These are phyloP conservation scores for Seira musarum DNA, from an alignment of 2,888 invertebrate genomes.

Conservation along the genomic window DNA sequence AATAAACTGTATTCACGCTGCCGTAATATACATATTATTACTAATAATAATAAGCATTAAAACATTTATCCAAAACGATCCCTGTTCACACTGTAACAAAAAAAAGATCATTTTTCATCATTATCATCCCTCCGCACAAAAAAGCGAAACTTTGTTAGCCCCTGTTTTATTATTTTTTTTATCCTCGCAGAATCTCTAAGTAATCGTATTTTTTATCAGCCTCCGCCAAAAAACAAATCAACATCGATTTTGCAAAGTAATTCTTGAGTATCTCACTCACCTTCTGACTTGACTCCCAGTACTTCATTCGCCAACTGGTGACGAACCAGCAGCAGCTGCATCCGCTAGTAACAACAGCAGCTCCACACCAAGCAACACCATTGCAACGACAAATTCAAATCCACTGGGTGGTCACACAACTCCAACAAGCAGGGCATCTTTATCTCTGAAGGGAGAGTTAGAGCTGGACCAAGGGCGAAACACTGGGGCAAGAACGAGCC, in stretches of 20 bases:
- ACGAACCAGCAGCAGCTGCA: slow-evolving; percentile 19
- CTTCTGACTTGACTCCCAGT: background rate
- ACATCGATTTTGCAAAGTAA: too few relatives aligned
- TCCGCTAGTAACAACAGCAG: slow-evolving; percentile 21
- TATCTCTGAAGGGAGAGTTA: slow-evolving; percentile 40
- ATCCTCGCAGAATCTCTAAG: too few relatives aligned
- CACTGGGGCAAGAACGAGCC: slow-evolving; percentile 43
- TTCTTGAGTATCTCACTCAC: too few relatives aligned
- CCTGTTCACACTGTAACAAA: too few relatives aligned
- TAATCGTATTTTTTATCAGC: too few relatives aligned
- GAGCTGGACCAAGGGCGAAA: slow-evolving; percentile 41
- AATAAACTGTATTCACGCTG: background rate
- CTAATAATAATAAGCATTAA: background rate
- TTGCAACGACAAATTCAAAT: slow-evolving; percentile 39
- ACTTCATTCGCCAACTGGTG: slow-evolving; percentile 45
- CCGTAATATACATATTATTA: background rate
- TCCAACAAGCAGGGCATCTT: slow-evolving; percentile 35
- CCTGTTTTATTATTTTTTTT: too few relatives aligned
- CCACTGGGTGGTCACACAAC: slow-evolving; percentile 30
- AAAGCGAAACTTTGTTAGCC: too few relatives aligned
- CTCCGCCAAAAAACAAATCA: too few relatives aligned
- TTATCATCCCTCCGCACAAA: too few relatives aligned
- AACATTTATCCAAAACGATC: background rate
- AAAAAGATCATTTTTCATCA: too few relatives aligned
- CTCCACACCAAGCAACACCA: slow-evolving; percentile 27